Conservation (phyloP, 1,140 invertebrate species). For the Bursaphelenchus mucronatus region DNA sequence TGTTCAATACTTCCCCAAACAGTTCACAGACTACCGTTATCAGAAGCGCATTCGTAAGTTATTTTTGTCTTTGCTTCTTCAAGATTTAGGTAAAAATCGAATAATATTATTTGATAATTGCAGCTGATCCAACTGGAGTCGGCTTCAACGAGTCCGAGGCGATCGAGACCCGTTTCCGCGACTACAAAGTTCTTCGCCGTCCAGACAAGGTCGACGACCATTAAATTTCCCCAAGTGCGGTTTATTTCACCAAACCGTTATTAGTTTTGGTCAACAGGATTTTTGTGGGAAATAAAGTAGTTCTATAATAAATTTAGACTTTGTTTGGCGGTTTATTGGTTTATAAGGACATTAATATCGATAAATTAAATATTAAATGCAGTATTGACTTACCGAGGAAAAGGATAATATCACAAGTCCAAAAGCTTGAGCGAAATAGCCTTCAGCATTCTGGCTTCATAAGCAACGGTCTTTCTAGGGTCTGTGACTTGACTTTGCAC, state of each 20-base stretch:
- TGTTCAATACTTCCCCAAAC: constrained; percentile 49
- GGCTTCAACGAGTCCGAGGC: constrained; percentile 47
- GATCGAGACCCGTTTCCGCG: constrained; percentile 48
- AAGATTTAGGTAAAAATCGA: neutral
- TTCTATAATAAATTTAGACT: too few species aligned
- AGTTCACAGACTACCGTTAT: constrained; percentile 53
- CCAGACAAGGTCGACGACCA: constrained; percentile 53
- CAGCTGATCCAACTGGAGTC: constrained; percentile 46
- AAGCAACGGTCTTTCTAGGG: constrained; percentile 85
- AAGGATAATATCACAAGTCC: constrained; percentile 33
- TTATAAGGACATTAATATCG: too few species aligned
- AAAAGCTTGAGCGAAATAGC: constrained; percentile 71
- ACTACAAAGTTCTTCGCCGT: constrained; percentile 53
- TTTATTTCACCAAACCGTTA: too few species aligned
- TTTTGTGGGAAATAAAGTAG: too few species aligned
- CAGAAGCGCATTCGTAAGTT: constrained; percentile 45
- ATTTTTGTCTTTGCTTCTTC: neutral
- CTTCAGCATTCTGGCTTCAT: constrained; percentile 80
- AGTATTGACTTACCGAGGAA: neutral
- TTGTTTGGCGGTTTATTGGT: too few species aligned
- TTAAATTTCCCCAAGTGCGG: constrained; percentile 21
- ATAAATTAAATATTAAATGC: too few species aligned
- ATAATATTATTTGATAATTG: constrained; percentile 11
- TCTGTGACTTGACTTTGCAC: constrained; percentile 71
- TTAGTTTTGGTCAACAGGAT: too few species aligned